Evolutionary conservation across 2,888 invertebrate species (phyloP), one percentile per base, ranked within the genome.

Genomic region (Hypolimnas misippus): DNA sequence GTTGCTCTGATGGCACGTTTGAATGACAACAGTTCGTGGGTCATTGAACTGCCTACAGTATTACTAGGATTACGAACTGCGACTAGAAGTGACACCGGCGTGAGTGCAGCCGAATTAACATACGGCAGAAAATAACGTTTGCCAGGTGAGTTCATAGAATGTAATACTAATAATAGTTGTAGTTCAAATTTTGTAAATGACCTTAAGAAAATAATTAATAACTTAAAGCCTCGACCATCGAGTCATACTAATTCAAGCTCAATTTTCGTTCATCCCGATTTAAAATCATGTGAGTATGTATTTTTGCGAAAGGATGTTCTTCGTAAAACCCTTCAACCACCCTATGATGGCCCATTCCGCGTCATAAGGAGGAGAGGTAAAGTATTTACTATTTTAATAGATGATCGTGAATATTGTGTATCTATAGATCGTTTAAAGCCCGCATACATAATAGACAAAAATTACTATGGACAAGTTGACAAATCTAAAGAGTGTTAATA

Each of bases 51-150:
- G 6, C 66, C 68, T 1, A 59, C 53, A 2, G 66, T 68, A 5
- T 17, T 69, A 38, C 57, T 71, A 16, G 69, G 70, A 1, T 46
- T 71, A n/a, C 57, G 70, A 14, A 59, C 68, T 12, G 66, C 61
- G 1, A 1, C n/a, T 8, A 44, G 66, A 10, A 62, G 57, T 8
- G 71, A 68, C 35, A 68, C 10, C 0, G 65, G 63, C 10, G 44
- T 69, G 0, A 67, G 66, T 19, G 63, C 71, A 38, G 71, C 68
- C 2, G 66, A 70, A 19, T 31, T 66, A 19, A 31, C 54, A 3
- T 67, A 46, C 17, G 70, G 69, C 6, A 16, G 42, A 57, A 31
- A 57, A 0, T 14, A 69, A 16, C 40, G 67, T 25, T 50, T 71
- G 17, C 70, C 68, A 8, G 67, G 68, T 2, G 64, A 64, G 14